Evolutionary conservation across 2,113 vertebrate species (phyloP).

Genomic region (Fukomys damarensis): DNA sequence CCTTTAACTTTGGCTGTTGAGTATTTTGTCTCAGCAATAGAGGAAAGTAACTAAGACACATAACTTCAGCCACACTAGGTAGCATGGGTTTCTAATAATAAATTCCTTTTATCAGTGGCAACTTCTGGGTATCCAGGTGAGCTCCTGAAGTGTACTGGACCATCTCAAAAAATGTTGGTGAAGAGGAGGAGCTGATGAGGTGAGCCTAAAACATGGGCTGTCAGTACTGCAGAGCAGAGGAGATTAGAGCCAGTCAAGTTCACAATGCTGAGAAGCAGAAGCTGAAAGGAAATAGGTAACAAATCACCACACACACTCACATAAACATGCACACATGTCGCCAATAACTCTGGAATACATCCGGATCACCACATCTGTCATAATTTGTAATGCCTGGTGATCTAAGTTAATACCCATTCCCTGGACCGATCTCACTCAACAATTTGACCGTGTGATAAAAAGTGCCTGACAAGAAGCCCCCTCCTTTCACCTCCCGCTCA

Average conservation of each 20-base stretch:
- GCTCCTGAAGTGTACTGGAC: background rate
- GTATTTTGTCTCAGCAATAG: no score
- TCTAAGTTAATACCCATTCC: background rate
- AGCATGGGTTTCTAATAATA: background rate
- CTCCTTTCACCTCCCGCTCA: background rate
- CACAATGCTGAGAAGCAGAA: background rate
- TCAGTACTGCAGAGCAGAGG: background rate
- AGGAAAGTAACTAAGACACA: no score
- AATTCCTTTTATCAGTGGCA: background rate
- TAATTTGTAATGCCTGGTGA: background rate
- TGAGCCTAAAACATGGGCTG: background rate
- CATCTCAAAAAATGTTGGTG: background rate
- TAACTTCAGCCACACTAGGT: background rate
- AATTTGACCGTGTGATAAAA: background rate
- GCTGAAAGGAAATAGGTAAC: background rate
- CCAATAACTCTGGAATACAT: background rate
- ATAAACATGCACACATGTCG: no score
- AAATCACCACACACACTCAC: background rate
- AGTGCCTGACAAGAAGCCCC: background rate
- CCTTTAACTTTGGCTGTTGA: no score
- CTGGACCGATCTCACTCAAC: background rate
- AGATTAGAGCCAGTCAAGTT: background rate
- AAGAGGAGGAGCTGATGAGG: background rate
- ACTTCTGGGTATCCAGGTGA: background rate
- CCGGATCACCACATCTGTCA: background rate